phyloP scores from a whole-genome alignment of 35 echinoderm and acorn worm species.

The Apostichopus parvimensis region DNA sequence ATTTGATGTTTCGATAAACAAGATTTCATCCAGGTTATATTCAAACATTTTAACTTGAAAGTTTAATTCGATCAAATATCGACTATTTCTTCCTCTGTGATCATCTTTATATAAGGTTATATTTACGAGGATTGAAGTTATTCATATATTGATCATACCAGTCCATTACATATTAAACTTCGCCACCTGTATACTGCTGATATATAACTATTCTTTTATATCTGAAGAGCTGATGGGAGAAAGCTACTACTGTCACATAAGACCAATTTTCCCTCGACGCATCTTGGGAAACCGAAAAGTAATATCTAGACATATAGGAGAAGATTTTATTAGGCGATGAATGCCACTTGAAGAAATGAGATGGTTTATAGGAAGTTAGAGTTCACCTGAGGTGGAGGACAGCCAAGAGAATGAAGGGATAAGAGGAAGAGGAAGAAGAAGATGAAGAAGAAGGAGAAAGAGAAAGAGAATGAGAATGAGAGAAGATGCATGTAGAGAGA shows the following conservation, averaged over 20 bases:
- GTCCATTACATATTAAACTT: slow-evolving; percentile 19
- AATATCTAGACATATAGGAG: not conserved
- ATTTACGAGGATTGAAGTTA: not conserved
- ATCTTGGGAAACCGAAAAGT: not conserved
- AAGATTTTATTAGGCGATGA: slow-evolving; percentile 13
- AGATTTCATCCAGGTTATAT: too few relatives aligned
- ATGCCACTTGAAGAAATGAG: slow-evolving; percentile 17
- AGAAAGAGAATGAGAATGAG: not conserved
- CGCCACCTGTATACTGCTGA: not conserved
- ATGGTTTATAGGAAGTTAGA: slow-evolving; percentile 1
- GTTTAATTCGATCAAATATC: too few relatives aligned
- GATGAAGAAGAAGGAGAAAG: not conserved
- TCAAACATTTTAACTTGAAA: too few relatives aligned
- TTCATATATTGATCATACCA: not conserved
- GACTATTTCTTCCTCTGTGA: too few relatives aligned
- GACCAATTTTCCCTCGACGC: slow-evolving; percentile 5
- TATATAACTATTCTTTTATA: not conserved
- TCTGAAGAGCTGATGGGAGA: not conserved
- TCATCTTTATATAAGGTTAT: not conserved
- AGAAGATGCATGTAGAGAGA: not conserved
- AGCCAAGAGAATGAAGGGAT: not conserved
- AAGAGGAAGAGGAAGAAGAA: not conserved
- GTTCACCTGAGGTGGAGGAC: not conserved
- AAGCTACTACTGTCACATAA: not conserved
- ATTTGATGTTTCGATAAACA: too few relatives aligned